Conservation (phyloP, 92 coral and sea anemone genomes). For the Siderastrea radians region DNA sequence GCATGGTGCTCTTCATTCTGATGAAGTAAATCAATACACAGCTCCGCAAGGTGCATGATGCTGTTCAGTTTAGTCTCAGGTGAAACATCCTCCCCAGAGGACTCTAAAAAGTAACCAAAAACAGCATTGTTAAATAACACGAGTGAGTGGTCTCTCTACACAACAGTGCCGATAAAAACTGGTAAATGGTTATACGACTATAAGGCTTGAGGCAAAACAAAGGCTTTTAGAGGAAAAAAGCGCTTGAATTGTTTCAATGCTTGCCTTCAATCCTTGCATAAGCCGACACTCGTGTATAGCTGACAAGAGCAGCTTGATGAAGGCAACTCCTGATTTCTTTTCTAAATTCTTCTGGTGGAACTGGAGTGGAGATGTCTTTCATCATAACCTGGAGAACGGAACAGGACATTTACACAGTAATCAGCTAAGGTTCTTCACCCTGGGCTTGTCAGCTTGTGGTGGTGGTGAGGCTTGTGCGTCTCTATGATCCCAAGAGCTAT, state of each 20-base stretch:
- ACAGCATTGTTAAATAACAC: not conserved
- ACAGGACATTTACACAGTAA: too few relatives aligned
- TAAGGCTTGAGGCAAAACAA: too few relatives aligned
- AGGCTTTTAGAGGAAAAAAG: not conserved
- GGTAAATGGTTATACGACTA: too few relatives aligned
- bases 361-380: conserved; percentile 98
- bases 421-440: too few relatives aligned
- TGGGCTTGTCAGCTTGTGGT: too few relatives aligned
- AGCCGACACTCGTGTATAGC: conserved; percentile 94
- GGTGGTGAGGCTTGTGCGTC: not conserved
- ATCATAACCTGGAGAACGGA: conserved; percentile 87
- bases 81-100: conserved; percentile 68
- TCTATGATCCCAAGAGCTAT: not conserved
- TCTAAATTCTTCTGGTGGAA: conserved; percentile 94
- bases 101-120: conserved; percentile 45
- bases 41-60: conserved; percentile 89
- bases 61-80: conserved; percentile 83
- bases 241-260: not conserved
- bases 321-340: conserved; percentile 88
- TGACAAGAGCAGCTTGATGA: conserved; percentile 96
- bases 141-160: too few relatives aligned
- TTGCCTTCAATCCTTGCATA: conserved; percentile 96
- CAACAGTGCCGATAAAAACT: too few relatives aligned
- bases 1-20: conserved; percentile 99
- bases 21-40: conserved; percentile 94